These are phyloP conservation scores for Eupithecia inturbata DNA, from an alignment of 2,888 invertebrate genomes.

Conservation along the genomic window DNA sequence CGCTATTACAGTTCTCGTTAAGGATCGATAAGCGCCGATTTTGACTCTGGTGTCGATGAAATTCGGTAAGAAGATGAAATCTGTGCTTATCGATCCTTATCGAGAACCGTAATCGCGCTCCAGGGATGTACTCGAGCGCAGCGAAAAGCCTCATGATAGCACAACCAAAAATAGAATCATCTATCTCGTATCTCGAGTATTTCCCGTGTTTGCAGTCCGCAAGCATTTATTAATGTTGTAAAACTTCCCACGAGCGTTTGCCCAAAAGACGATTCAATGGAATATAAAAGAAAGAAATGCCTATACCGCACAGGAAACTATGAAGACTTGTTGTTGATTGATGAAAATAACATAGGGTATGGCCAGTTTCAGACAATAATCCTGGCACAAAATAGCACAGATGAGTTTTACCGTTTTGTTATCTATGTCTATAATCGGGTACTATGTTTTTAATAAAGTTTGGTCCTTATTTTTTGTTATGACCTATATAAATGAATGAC, in stretches of 20 bases:
- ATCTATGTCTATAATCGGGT: not conserved
- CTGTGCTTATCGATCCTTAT: not conserved
- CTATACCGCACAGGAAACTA: not conserved
- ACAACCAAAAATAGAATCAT: not conserved
- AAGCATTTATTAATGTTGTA: constrained; percentile 5
- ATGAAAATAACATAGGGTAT: constrained; percentile 24
- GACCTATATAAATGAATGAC: not conserved
- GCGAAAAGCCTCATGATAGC: not conserved
- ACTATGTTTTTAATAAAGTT: not conserved
- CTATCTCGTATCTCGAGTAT: constrained; percentile 21
- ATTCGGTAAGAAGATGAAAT: not conserved
- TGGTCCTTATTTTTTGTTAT: not conserved
- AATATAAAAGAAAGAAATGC: not conserved
- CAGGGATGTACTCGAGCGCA: constrained; percentile 31
- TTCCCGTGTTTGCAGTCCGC: constrained; percentile 19
- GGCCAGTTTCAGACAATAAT: not conserved
- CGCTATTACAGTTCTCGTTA: not conserved
- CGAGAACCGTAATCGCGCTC: not conserved
- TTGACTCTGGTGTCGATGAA: not conserved
- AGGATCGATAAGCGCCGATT: not conserved
- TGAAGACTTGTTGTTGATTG: not conserved
- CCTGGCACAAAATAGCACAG: not conserved
- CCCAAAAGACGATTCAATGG: constrained; percentile 26
- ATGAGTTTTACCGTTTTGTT: not conserved
- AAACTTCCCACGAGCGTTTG: constrained; percentile 18